These are phyloP conservation scores for Onchidella celtica DNA, from an alignment of 2,888 invertebrate species.

Conservation along the genomic window DNA sequence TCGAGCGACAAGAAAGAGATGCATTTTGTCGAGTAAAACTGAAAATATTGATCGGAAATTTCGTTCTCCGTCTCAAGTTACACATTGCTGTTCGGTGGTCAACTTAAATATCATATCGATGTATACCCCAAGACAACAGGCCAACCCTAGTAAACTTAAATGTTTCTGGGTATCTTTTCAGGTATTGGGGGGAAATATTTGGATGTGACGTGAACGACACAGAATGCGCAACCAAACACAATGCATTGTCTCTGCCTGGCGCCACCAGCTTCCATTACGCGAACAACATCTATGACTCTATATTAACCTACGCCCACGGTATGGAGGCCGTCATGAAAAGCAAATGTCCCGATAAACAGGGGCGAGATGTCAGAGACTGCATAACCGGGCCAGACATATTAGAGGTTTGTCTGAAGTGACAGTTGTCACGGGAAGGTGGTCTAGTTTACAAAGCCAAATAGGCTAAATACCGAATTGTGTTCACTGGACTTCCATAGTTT, in stretches of 20 bases:
- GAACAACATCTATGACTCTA: conserved; percentile 18
- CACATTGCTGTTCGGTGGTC: too few species aligned
- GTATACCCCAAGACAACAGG: too few species aligned
- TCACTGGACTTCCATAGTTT: too few species aligned
- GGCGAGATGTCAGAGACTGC: conserved; percentile 33
- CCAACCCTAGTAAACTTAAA: too few species aligned
- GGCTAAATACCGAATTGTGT: too few species aligned
- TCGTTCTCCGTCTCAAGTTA: too few species aligned
- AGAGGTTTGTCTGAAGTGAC: not conserved
- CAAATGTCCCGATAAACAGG: conserved; percentile 4
- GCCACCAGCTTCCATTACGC: not conserved
- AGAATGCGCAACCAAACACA: conserved; percentile 2
- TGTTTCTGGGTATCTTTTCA: too few species aligned
- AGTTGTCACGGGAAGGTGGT: not conserved
- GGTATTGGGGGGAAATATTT: conserved; percentile 64
- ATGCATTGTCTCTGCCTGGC: not conserved
- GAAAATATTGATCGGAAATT: too few species aligned
- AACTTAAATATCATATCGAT: too few species aligned
- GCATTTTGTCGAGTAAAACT: too few species aligned
- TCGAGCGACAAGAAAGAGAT: too few species aligned
- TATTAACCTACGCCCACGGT: conserved; percentile 45
- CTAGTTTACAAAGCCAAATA: too few species aligned
- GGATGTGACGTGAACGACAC: conserved; percentile 57
- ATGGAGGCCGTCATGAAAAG: conserved; percentile 13
- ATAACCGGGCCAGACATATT: conserved; percentile 44